A percentile compares a stretch with the other conserved stretches of the same genome.
These are phyloP conservation scores for Numida meleagris DNA, from an alignment of 2,113 vertebrate genomes.

Conservation along the genomic window DNA sequence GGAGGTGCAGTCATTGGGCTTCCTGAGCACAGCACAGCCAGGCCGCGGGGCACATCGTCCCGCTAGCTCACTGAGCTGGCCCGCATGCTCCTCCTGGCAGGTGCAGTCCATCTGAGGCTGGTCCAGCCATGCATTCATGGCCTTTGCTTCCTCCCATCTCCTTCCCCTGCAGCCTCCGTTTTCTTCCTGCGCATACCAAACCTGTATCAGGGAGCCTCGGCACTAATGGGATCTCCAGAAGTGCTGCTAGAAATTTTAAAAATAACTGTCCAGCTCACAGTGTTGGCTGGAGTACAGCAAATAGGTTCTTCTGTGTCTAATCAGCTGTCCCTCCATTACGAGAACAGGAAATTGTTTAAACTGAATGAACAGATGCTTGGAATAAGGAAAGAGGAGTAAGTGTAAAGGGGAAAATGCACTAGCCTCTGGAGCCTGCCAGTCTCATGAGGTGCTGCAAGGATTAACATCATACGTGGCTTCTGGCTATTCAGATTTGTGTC, in stretches of 20 bases:
- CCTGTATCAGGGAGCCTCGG: background rate
- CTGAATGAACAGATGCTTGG: slow-evolving; percentile 56
- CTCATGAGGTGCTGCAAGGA: background rate
- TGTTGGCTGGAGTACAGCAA: slow-evolving; percentile 52
- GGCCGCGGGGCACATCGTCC: background rate
- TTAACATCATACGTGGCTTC: background rate
- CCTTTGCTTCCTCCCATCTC: background rate
- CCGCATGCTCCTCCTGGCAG: background rate
- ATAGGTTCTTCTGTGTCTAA: slow-evolving; percentile 29
- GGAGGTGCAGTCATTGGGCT: background rate
- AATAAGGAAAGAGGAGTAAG: slow-evolving; percentile 14
- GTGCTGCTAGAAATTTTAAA: slow-evolving; percentile 49
- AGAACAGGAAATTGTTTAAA: slow-evolving; percentile 67
- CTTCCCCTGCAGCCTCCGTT: background rate
- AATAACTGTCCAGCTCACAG: slow-evolving; percentile 20
- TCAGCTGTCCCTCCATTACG: slow-evolving; percentile 45
- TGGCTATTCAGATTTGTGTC: background rate
- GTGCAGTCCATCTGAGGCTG: background rate
- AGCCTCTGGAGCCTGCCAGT: background rate
- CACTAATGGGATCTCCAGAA: slow-evolving; percentile 60
- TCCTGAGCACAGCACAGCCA: background rate
- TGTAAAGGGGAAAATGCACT: background rate
- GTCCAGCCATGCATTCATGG: background rate
- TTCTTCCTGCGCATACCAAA: slow-evolving; percentile 35
- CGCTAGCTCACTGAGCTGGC: background rate